phyloP scores from a whole-genome alignment of 1,140 invertebrate genomes.

The Ceratoteleas bidentatus region DNA sequence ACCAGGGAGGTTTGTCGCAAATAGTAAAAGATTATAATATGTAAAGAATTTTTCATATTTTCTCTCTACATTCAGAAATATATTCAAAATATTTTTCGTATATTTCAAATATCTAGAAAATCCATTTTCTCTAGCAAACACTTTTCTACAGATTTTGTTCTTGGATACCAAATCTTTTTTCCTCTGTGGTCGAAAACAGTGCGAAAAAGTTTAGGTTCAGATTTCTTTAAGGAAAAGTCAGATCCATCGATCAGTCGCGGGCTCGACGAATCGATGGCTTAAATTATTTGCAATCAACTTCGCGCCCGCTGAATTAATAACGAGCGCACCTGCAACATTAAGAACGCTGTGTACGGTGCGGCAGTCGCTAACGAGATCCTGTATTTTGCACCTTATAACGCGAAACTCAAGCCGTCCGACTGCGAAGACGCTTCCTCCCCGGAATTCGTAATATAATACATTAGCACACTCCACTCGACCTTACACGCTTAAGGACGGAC shows the following conservation, averaged over 20 bases:
- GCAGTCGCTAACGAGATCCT: slow-evolving; percentile 36
- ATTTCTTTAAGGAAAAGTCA: no score
- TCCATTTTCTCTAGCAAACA: no score
- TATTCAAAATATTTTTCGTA: no score
- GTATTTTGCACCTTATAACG: slow-evolving; percentile 54
- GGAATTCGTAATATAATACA: slow-evolving; percentile 58
- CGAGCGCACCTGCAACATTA: slow-evolving; percentile 44
- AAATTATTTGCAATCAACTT: slow-evolving; percentile 31
- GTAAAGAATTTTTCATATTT: no score
- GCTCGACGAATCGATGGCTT: slow-evolving; percentile 29
- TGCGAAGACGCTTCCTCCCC: slow-evolving; percentile 42
- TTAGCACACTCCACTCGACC: slow-evolving; percentile 49
- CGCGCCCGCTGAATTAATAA: slow-evolving; percentile 30
- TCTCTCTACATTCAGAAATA: no score
- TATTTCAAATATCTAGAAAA: no score
- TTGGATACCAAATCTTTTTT: no score
- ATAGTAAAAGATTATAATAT: no score
- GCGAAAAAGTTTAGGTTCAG: no score
- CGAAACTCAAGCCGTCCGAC: slow-evolving; percentile 46
- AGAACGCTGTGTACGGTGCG: slow-evolving; percentile 8
- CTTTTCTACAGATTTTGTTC: no score
- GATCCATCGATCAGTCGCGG: neutral
- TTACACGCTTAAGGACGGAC: slow-evolving; percentile 44
- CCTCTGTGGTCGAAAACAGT: no score
- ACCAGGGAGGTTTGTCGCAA: no score